Percentiles rank a stretch among this genome's conserved stretches.
Evolutionary conservation across 2,888 invertebrate species (phyloP).

Genomic region (Zaprionus obscuricornis): DNA sequence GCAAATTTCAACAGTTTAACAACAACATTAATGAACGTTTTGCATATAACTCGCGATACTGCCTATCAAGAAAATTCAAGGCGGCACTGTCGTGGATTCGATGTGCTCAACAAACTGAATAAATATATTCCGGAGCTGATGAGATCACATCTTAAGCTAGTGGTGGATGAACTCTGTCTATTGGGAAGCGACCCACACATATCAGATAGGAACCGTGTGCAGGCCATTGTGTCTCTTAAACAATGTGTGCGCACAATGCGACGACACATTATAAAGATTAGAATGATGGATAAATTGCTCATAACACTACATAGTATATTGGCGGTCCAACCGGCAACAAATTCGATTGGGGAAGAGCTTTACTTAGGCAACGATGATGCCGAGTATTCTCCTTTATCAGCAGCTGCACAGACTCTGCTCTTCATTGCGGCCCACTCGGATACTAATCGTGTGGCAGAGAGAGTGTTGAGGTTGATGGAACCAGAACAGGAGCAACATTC

Average conservation of each 20-base stretch:
- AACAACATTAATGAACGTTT: conserved; percentile 1
- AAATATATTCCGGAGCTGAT: conserved; percentile 20
- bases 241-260: conserved; percentile 12
- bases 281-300: conserved; percentile 24
- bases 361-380: conserved; percentile 8
- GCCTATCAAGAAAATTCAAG: neutral
- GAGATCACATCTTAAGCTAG: conserved; percentile 1
- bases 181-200: neutral
- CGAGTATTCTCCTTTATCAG: neutral
- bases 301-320: conserved; percentile 4
- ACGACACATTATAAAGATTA: conserved; percentile 7
- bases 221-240: neutral
- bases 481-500: conserved; percentile 7
- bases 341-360: conserved; percentile 12
- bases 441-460: conserved; percentile 4
- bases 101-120: conserved; percentile 3
- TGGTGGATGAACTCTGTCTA: conserved; percentile 8
- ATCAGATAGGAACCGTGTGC: neutral
- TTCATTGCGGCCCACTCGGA: conserved; percentile 8
- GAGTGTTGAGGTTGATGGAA: conserved; percentile 13
- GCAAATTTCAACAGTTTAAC: neutral
- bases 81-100: neutral
- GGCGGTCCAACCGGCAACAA: neutral
- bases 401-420: conserved; percentile 1
- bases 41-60: conserved; percentile 1